Evolutionary conservation across 2,797 vertebrate genomes (phyloP).

Genomic region (Siniperca obscura): DNA sequence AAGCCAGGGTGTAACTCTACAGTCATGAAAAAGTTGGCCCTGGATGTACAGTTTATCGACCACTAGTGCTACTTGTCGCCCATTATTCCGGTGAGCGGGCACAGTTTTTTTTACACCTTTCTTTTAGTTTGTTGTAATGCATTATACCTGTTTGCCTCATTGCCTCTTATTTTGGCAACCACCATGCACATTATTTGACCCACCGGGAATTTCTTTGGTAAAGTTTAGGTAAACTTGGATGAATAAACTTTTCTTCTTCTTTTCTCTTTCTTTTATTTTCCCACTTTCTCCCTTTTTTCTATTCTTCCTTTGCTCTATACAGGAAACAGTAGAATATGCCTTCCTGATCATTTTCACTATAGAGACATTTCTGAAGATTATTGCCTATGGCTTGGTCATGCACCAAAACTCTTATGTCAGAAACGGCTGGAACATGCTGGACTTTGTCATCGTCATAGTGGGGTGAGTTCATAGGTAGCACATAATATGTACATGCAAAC

Average conservation of each 20-base stretch:
- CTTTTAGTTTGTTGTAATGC: not conserved
- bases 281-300: not conserved
- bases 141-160: not conserved
- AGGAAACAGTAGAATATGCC: conserved; percentile 99
- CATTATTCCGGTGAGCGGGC: no score
- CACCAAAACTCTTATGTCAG: conserved; percentile 98
- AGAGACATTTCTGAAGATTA: conserved; percentile 99
- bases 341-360: conserved; percentile 99
- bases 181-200: not conserved
- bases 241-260: conserved; percentile 4
- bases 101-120: no score
- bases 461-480: conserved; percentile 87
- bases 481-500: not conserved
- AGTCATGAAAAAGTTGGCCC: no score
- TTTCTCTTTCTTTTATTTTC: not conserved
- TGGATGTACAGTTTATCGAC: no score
- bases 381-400: conserved; percentile 97
- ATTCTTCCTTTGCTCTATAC: conserved; percentile 34
- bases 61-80: no score
- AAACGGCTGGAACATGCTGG: conserved; percentile 99
- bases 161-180: not conserved
- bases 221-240: not conserved
- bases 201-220: not conserved
- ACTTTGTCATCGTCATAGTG: conserved; percentile 99
- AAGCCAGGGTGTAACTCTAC: no score